Evolutionary conservation across 2,888 invertebrate species (phyloP).

Genomic region (Phyllotreta cruciferae): DNA sequence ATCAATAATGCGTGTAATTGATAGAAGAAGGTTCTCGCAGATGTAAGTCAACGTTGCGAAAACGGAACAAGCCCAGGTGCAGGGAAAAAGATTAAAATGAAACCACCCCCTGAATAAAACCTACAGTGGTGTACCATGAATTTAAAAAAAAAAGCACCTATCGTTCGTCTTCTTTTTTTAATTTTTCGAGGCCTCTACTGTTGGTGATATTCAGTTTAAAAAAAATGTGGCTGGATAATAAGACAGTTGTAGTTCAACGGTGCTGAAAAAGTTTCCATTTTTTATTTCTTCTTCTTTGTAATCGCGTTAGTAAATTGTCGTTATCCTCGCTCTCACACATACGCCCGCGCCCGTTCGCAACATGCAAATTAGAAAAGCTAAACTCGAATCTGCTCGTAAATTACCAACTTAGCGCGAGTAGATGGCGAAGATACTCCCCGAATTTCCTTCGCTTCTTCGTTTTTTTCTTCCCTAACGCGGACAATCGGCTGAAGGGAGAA

Average conservation of each 20-base stretch:
- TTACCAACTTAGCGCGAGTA: conserved; percentile 23
- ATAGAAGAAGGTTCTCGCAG: conserved; percentile 38
- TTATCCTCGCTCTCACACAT: background rate
- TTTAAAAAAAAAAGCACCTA: no score
- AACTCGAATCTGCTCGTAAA: conserved; percentile 31
- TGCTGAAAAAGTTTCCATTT: no score
- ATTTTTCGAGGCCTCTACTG: no score
- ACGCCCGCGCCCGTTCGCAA: conserved; percentile 8
- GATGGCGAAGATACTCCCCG: conserved; percentile 20
- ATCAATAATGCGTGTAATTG: conserved; percentile 51
- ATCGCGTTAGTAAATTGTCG: background rate
- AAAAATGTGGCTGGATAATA: no score
- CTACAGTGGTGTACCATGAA: background rate
- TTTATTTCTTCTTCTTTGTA: no score
- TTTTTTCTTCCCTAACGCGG: conserved; percentile 19
- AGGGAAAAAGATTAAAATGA: conserved; percentile 24
- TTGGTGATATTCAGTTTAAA: no score
- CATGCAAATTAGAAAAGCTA: conserved; percentile 33
- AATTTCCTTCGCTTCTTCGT: background rate
- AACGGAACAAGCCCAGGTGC: conserved; percentile 18
- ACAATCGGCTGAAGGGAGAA: conserved; percentile 15
- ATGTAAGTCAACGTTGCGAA: conserved; percentile 29
- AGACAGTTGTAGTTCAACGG: no score
- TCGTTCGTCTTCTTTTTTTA: background rate
- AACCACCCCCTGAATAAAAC: background rate